A percentile compares a stretch with the other conserved stretches of the same genome.
phyloP scores from a whole-genome alignment of 2,113 vertebrate genomes.

The Macroglossus sobrinus region DNA sequence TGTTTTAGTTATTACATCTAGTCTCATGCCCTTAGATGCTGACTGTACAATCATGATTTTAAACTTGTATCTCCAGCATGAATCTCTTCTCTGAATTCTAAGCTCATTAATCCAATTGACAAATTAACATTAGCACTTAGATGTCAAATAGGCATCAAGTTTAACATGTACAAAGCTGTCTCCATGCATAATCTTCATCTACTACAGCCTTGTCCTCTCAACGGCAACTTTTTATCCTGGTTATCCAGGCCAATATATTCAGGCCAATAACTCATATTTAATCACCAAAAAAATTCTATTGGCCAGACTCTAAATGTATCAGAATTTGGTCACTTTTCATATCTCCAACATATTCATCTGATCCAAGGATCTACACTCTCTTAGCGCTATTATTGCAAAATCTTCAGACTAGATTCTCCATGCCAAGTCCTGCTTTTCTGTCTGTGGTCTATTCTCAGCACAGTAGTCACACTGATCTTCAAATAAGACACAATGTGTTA shows the following conservation, averaged over 20 bases:
- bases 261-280: background rate
- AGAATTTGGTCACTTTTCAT: background rate
- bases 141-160: background rate
- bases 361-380: background rate
- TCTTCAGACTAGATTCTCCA: background rate
- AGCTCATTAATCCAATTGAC: background rate
- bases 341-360: background rate
- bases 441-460: background rate
- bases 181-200: background rate
- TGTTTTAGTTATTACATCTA: background rate
- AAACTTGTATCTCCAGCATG: background rate
- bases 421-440: background rate
- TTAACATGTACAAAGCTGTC: background rate
- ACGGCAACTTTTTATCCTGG: background rate
- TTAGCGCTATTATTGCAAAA: background rate
- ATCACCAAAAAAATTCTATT: background rate
- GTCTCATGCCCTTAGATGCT: background rate
- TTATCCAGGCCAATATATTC: background rate
- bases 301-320: background rate
- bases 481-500: background rate
- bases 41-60: background rate
- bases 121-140: background rate
- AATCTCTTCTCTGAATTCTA: background rate
- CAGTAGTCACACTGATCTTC: background rate
- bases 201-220: background rate